Conservation (phyloP, 2,797 vertebrate genomes). For the Pagetopsis macropterus region DNA sequence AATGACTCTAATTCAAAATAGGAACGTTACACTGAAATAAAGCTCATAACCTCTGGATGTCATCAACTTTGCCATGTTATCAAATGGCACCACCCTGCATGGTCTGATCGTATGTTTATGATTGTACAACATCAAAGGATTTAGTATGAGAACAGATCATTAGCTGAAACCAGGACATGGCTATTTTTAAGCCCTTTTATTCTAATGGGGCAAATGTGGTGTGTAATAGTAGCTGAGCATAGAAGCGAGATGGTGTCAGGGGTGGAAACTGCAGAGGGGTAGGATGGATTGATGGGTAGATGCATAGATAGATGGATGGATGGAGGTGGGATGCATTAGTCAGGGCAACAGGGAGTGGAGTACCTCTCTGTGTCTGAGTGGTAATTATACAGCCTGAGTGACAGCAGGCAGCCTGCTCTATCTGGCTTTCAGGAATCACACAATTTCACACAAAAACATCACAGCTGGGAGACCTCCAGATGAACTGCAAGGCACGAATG, state of each 20-base stretch:
- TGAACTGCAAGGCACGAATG: neutral
- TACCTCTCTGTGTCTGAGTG: slow-evolving; percentile 39
- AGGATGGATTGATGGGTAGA: slow-evolving; percentile 22
- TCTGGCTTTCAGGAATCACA: slow-evolving; percentile 44
- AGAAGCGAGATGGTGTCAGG: slow-evolving; percentile 21
- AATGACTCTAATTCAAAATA: slow-evolving; percentile 18
- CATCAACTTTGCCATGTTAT: slow-evolving; percentile 29
- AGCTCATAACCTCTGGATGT: slow-evolving; percentile 40
- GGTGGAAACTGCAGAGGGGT: neutral
- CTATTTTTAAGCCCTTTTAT: slow-evolving; percentile 31
- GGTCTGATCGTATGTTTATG: neutral
- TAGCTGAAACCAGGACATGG: slow-evolving; percentile 18
- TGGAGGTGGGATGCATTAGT: slow-evolving; percentile 26
- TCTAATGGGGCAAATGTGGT: slow-evolving; percentile 41
- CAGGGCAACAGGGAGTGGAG: slow-evolving; percentile 29
- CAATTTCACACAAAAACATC: slow-evolving; percentile 40
- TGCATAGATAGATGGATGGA: slow-evolving; percentile 7
- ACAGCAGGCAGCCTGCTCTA: slow-evolving; percentile 21
- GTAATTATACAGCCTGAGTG: slow-evolving; percentile 50
- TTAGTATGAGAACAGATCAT: slow-evolving; percentile 25
- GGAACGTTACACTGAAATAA: slow-evolving; percentile 24
- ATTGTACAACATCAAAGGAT: neutral
- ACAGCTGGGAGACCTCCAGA: slow-evolving; percentile 14
- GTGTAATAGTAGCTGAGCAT: slow-evolving; percentile 28
- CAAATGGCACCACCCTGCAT: neutral